These are phyloP conservation scores for Echeneis naucrates DNA, from an alignment of 2,797 vertebrate genomes.

Conservation along the genomic window DNA sequence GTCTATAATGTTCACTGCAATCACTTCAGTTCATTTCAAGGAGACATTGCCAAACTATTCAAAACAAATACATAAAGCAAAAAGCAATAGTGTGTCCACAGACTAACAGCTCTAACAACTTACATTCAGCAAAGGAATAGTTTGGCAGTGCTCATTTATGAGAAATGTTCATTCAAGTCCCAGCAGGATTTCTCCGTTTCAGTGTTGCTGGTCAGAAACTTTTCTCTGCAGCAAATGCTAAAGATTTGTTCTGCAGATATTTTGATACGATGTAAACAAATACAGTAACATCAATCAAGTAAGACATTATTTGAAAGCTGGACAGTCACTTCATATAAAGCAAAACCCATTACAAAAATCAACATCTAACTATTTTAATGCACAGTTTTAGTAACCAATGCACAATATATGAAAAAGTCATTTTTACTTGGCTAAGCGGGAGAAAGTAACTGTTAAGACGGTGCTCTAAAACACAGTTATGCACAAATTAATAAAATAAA, in stretches of 20 bases:
- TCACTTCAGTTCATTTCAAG: slow-evolving; percentile 53
- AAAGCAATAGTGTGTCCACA: slow-evolving; percentile 25
- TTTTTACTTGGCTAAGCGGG: slow-evolving; percentile 48
- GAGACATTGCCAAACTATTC: slow-evolving; percentile 70
- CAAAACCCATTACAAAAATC: slow-evolving; percentile 66
- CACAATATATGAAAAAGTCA: slow-evolving; percentile 67
- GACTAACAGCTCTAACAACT: slow-evolving; percentile 30
- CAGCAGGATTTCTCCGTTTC: slow-evolving; percentile 53
- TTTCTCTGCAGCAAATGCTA: slow-evolving; percentile 27
- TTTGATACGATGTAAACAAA: slow-evolving; percentile 40
- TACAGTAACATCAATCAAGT: slow-evolving; percentile 16
- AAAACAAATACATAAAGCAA: slow-evolving; percentile 46
- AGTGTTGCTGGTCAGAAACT: slow-evolving; percentile 28
- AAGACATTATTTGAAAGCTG: slow-evolving; percentile 38
- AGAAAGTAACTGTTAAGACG: slow-evolving; percentile 51
- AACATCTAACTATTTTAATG: slow-evolving; percentile 83
- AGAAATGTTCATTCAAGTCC: slow-evolving; percentile 62
- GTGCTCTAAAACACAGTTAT: slow-evolving; percentile 58
- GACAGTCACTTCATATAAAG: slow-evolving; percentile 62
- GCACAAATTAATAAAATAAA: slow-evolving; percentile 48
- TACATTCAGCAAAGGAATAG: slow-evolving; percentile 58
- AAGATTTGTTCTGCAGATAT: slow-evolving; percentile 21
- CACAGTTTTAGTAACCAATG: slow-evolving; percentile 74
- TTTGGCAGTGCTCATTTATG: slow-evolving; percentile 64
- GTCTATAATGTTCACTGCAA: slow-evolving; percentile 29